Conservation (phyloP, 2,888 invertebrate genomes). For the Hyalella azteca region DNA sequence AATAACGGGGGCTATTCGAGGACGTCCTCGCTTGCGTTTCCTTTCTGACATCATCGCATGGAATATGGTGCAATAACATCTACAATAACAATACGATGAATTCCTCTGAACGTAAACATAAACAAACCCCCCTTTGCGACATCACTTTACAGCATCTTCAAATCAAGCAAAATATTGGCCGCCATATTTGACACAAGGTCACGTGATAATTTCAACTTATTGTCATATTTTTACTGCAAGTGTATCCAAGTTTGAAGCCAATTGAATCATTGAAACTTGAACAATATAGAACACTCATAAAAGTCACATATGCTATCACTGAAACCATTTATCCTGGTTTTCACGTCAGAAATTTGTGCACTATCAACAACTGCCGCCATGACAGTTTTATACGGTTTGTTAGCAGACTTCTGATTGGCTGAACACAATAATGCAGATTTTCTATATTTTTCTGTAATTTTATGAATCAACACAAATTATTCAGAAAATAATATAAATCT, state of each 20-base stretch:
- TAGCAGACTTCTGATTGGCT: slow-evolving; percentile 15
- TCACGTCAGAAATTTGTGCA: background rate
- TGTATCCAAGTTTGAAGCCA: background rate
- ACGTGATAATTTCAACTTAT: slow-evolving; percentile 43
- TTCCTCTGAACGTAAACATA: slow-evolving; percentile 50
- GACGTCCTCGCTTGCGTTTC: slow-evolving; percentile 55
- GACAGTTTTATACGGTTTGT: slow-evolving; percentile 8
- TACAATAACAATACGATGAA: background rate
- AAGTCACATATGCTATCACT: background rate
- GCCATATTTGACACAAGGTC: slow-evolving; percentile 57
- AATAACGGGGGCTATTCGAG: slow-evolving; percentile 49
- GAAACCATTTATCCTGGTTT: background rate
- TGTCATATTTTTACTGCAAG: background rate
- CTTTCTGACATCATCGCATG: slow-evolving; percentile 52
- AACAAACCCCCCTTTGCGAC: slow-evolving; percentile 55
- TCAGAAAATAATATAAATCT: too few relatives aligned
- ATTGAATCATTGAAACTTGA: background rate
- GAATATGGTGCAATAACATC: background rate
- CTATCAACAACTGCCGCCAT: background rate
- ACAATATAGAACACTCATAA: background rate
- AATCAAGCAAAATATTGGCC: slow-evolving; percentile 51
- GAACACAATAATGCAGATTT: too few relatives aligned
- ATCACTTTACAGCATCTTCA: slow-evolving; percentile 51
- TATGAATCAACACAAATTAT: too few relatives aligned
- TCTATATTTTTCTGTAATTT: too few relatives aligned